Evolutionary conservation across 2,888 invertebrate species (phyloP).

Genomic region (Torymus tubicola): DNA sequence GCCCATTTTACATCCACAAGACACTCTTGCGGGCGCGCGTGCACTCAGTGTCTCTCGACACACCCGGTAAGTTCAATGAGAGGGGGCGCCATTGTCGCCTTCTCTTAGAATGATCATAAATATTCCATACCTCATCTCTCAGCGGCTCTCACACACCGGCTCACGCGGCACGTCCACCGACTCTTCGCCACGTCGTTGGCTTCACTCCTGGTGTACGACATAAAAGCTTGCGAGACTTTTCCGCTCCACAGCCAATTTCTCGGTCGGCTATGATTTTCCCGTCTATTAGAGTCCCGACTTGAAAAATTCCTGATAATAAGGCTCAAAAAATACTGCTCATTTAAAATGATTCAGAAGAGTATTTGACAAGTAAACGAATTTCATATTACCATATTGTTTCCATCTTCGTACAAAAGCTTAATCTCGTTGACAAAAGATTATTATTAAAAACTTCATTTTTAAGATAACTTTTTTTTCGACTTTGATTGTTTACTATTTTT

Average conservation of each 20-base stretch:
- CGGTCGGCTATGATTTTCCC: constrained; percentile 4
- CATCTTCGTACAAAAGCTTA: too few species aligned
- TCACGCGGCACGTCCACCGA: too few species aligned
- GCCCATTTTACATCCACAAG: constrained; percentile 49
- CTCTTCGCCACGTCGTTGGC: neutral
- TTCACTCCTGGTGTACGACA: constrained; percentile 29
- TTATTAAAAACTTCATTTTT: too few species aligned
- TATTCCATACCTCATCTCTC: constrained; percentile 67
- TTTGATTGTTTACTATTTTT: too few species aligned
- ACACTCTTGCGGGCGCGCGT: constrained; percentile 22
- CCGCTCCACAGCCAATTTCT: constrained; percentile 30
- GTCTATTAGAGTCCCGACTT: constrained; percentile 8
- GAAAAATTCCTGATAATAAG: constrained; percentile 14
- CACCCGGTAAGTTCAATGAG: constrained; percentile 60
- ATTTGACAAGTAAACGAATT: constrained; percentile 7
- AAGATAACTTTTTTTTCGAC: too few species aligned
- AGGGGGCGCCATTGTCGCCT: constrained; percentile 62
- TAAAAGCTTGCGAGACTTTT: constrained; percentile 53
- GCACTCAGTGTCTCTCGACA: constrained; percentile 11
- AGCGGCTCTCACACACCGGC: constrained; percentile 12
- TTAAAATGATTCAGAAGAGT: neutral
- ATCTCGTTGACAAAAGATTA: too few species aligned
- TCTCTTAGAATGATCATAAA: constrained; percentile 67
- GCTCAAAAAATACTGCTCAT: too few species aligned
- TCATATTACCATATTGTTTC: neutral